A percentile compares a stretch with the other conserved stretches of the same genome.
Evolutionary conservation across 1,140 invertebrate genomes (phyloP).

Genomic region (Colletes gigas): DNA sequence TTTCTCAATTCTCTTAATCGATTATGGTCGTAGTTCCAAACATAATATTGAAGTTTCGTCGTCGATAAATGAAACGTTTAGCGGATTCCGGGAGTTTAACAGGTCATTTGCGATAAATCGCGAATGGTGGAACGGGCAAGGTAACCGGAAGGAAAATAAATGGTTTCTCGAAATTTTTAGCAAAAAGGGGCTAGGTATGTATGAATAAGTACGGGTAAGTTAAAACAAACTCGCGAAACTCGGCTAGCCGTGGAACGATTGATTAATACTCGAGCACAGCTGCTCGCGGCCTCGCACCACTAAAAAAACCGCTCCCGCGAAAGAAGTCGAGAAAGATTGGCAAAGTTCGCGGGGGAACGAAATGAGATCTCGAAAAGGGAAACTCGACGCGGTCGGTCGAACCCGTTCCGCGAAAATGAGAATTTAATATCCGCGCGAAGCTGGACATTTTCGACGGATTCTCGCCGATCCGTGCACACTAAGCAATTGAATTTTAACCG

Average conservation of each 20-base stretch:
- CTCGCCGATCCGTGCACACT: neutral
- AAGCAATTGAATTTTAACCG: neutral
- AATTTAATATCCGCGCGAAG: conserved; percentile 8
- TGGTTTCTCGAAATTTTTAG: neutral
- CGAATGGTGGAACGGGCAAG: neutral
- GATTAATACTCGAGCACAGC: conserved; percentile 42
- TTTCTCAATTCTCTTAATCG: no score
- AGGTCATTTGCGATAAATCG: no score
- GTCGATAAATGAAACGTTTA: no score
- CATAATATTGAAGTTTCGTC: no score
- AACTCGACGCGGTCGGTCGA: neutral
- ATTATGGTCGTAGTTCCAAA: no score
- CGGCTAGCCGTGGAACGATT: neutral
- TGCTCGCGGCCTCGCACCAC: conserved; percentile 1
- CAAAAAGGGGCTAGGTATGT: neutral
- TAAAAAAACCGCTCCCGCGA: conserved; percentile 10
- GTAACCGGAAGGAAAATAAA: conserved; percentile 25
- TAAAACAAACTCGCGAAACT: conserved; percentile 36
- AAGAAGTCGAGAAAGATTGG: conserved; percentile 26
- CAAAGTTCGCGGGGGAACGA: conserved; percentile 24
- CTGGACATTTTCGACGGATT: neutral
- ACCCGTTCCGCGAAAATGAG: neutral
- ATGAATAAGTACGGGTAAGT: conserved; percentile 23
- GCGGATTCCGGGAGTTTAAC: no score
- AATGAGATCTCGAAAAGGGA: conserved; percentile 16